Evolutionary conservation across 1,140 invertebrate species (phyloP).

Genomic region (Cephus cinctus): DNA sequence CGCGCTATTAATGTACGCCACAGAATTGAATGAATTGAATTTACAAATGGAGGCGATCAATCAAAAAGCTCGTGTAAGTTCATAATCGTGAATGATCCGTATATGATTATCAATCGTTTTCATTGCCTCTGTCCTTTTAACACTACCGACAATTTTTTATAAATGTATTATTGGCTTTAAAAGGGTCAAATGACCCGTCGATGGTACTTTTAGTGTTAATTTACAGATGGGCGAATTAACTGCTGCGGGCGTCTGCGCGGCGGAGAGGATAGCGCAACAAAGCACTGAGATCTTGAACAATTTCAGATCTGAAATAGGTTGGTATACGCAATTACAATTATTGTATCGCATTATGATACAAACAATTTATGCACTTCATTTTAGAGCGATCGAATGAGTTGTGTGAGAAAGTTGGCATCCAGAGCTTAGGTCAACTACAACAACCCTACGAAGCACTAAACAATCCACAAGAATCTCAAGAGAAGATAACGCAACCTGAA

Average conservation of each 20-base stretch:
- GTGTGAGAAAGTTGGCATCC: no score
- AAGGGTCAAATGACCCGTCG: no score
- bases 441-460: constrained; percentile 42
- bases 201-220: no score
- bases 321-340: constrained; percentile 46
- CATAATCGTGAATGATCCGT: no score
- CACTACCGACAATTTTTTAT: neutral
- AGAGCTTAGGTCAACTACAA: no score
- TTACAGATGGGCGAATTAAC: constrained; percentile 36
- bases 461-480: constrained; percentile 40
- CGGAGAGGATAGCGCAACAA: constrained; percentile 29
- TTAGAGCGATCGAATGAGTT: constrained; percentile 35
- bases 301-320: constrained; percentile 54
- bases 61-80: constrained; percentile 54
- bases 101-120: neutral
- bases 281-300: constrained; percentile 32
- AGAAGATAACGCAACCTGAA: constrained; percentile 16
- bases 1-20: constrained; percentile 29
- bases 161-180: constrained; percentile 9
- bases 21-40: constrained; percentile 40
- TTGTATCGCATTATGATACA: constrained; percentile 35
- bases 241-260: constrained; percentile 26
- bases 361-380: constrained; percentile 8
- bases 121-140: constrained; percentile 9
- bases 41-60: constrained; percentile 53